phyloP scores from a whole-genome alignment of 2,888 invertebrate genomes.

The Tineola bisselliella region DNA sequence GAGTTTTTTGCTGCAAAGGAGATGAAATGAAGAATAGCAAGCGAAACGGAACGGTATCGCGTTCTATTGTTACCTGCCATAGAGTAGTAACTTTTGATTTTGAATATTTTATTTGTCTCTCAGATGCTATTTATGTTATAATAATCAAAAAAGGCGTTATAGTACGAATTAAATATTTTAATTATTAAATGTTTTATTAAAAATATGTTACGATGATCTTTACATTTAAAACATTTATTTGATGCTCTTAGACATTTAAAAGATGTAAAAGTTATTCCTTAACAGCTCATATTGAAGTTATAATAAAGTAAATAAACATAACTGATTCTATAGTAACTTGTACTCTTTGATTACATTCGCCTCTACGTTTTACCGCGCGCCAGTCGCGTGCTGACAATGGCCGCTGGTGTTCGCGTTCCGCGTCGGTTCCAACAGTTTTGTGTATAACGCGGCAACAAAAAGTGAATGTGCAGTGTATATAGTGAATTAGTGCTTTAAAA shows the following conservation, averaged over 20 bases:
- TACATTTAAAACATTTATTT: too few relatives aligned
- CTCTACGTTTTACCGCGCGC: not conserved
- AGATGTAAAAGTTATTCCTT: too few relatives aligned
- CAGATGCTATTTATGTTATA: not conserved
- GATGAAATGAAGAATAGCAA: constrained; percentile 10
- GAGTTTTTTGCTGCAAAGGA: not conserved
- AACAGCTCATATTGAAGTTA: not conserved
- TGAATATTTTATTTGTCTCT: not conserved
- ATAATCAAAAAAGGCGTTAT: too few relatives aligned
- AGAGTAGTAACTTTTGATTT: not conserved
- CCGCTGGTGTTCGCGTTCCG: constrained; percentile 22
- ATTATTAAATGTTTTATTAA: too few relatives aligned
- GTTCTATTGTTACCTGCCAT: not conserved
- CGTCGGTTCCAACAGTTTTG: not conserved
- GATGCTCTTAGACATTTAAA: too few relatives aligned
- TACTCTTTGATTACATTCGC: constrained; percentile 4
- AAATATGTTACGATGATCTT: too few relatives aligned
- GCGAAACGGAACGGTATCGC: constrained; percentile 8
- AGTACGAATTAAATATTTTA: too few relatives aligned
- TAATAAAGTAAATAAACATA: not conserved
- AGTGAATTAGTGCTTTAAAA: constrained; percentile 24
- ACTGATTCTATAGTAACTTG: not conserved
- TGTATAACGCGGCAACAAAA: not conserved
- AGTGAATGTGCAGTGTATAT: constrained; percentile 9
- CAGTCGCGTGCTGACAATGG: constrained; percentile 40